Base-by-base conservation (phyloP, 2,797 vertebrate species). In the Pristis pectinata region DNA sequence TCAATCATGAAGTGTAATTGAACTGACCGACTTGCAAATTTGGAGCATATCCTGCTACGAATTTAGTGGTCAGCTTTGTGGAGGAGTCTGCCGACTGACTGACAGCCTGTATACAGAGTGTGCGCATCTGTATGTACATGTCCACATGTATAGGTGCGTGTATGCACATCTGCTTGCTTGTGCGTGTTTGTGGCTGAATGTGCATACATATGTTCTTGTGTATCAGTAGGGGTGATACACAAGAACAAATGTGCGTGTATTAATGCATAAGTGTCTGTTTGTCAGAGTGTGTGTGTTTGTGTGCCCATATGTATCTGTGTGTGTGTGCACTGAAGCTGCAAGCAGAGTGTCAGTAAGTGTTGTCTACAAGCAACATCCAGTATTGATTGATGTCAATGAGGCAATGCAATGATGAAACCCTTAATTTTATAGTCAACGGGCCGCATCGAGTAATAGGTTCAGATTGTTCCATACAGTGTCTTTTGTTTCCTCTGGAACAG, bases 301-400 rank as follows among this genome's bases (percentile, higher is more conserved):
- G 13, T 82, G 85, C 34, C 0, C 72, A 10, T 70, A 19, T 93
- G 67, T 49, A 24, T 72, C 19, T 72, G 37, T 74, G 37, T 34
- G 67, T 30, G 67, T 0, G 37, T 30, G 27, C 11, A 53, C 15
- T 44, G 27, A 34, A 27, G 49, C 67, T 76, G 72, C 72, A 49
- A 76, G 27, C 27, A 76, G 70, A 70, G 91, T 59, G 91, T 94
- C 67, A 94, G 61, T 67, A 22, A 76, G 53, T 70, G 70, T 74
- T 94, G 92, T 44, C 70, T 53, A 15, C 72, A 70, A 76, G 67
- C 70, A 44, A 53, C 72, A 76, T 94, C 72, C 70, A 34, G 44
- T 94, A 94, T 94, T 94, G 92, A 94, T 76, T 34, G 92, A 94
- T 94, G 70, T 94, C 92, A 94, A 94, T 76, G 92, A 94, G 92